Base-by-base conservation (phyloP, 2,113 vertebrate genomes). In the Oryctolagus cuniculus region DNA sequence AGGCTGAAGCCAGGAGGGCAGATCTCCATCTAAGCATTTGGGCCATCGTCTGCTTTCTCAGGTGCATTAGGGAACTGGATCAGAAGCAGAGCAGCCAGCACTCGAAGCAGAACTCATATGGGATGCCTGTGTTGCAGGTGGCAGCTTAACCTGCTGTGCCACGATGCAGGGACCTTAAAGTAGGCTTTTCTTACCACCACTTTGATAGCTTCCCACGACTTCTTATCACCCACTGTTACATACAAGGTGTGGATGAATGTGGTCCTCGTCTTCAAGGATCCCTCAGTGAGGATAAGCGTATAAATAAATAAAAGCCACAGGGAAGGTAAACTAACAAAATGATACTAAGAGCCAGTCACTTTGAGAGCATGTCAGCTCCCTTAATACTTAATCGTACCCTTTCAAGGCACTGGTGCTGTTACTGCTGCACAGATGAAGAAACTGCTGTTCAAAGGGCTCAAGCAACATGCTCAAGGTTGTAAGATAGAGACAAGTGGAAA, bases 221-320 rank as follows among this genome's bases (percentile, higher is more conserved):
- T 94, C 51, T 25, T 94, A 55, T 69, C 36, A 87, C 22, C 19
- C 38, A 72, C 27, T 67, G 31, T 93, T 81, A 79, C n/a, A 58
- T 89, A 91, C 51, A 79, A 24, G 86, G 31, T 94, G 64, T 74
- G 73, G 25, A 64, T 89, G 89, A 85, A 51, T 75, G 29, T 66
- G 29, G 79, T 69, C 55, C 49, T 91, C 2, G 31, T 92, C 34
- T n/a, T 85, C 55, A 70, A 27, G 49, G 82, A 81, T 72, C 7
- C 85, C 34, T 84, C 67, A 73, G 19, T 49, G 34, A 70, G 10
- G 31, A 34, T 94, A 58, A 94, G 16, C 36, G 64, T 49, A 27
- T 81, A 89, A 55, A 55, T 75, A 67, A 88, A 64, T 86, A 90
- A 85, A 75, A 81, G 16, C 51, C 10, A 8, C 29, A 58, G 63